phyloP scores from a whole-genome alignment of 2,888 invertebrate genomes.

The Dioctria rufipes region DNA sequence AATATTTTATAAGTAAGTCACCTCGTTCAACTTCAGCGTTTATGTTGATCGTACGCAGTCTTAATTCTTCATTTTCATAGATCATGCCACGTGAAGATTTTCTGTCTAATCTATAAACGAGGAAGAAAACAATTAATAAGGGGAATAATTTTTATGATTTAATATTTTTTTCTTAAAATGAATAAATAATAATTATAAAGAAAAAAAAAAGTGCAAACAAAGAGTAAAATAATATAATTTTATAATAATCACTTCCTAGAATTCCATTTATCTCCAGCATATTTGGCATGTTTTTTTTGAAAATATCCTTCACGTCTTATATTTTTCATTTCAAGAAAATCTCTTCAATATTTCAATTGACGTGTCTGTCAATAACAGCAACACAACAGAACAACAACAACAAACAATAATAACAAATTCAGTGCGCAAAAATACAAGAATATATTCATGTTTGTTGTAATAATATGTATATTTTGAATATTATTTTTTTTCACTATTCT shows the following conservation, averaged over 20 bases:
- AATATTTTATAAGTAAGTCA: slow-evolving; percentile 67
- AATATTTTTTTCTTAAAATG: neutral
- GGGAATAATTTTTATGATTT: neutral
- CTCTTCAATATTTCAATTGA: neutral
- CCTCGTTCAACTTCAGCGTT: slow-evolving; percentile 94
- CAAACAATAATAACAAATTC: too few species aligned
- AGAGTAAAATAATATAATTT: neutral
- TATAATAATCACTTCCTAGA: slow-evolving; percentile 49
- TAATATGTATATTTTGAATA: too few species aligned
- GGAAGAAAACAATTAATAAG: neutral
- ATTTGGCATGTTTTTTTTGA: slow-evolving; percentile 51
- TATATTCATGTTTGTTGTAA: too few species aligned
- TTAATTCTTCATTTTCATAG: slow-evolving; percentile 92
- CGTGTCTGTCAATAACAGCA: too few species aligned
- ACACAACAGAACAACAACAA: too few species aligned
- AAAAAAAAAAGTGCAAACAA: neutral
- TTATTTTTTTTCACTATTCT: too few species aligned
- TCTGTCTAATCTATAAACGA: slow-evolving; percentile 81
- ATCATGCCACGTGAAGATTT: slow-evolving; percentile 94
- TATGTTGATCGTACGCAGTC: slow-evolving; percentile 90
- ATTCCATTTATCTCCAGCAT: slow-evolving; percentile 50
- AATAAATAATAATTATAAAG: neutral
- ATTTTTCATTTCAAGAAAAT: slow-evolving; percentile 16
- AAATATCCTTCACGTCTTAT: slow-evolving; percentile 33
- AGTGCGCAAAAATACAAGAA: too few species aligned